Percentiles rank a stretch among this genome's conserved stretches.
Conservation (phyloP, 2,888 invertebrate genomes). For the Acanthosepion pharaonis region DNA sequence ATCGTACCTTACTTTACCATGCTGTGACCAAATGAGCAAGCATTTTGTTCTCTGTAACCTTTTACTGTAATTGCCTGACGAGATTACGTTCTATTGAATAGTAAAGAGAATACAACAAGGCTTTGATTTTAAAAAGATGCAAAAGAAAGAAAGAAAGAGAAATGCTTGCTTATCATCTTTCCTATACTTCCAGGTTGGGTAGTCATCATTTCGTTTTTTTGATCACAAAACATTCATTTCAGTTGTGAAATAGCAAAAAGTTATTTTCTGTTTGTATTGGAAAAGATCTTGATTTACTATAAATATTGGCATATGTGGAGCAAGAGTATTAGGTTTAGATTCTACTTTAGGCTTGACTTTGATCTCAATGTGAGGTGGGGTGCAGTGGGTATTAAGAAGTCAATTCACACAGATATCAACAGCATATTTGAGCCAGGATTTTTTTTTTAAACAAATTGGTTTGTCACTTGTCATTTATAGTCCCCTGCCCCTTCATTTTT, state of each 20-base stretch:
- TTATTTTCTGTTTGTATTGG: neutral
- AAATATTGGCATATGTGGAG: neutral
- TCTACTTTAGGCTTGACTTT: neutral
- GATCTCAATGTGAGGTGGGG: too few relatives aligned
- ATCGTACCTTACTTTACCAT: conserved; percentile 40
- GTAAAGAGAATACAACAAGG: too few relatives aligned
- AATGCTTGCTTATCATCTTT: neutral
- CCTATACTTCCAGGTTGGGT: neutral
- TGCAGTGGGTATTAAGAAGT: too few relatives aligned
- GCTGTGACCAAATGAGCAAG: conserved; percentile 42
- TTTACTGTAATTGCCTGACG: neutral
- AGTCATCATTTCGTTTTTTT: neutral
- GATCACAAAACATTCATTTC: conserved; percentile 33
- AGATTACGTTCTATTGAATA: neutral
- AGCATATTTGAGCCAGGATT: too few relatives aligned
- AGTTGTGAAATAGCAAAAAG: neutral
- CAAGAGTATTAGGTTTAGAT: neutral
- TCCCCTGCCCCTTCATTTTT: too few relatives aligned
- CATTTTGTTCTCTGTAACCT: conserved; percentile 8
- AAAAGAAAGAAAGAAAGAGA: neutral
- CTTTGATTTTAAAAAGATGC: neutral
- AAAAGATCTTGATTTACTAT: neutral
- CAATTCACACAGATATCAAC: too few relatives aligned
- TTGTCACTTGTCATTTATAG: too few relatives aligned
- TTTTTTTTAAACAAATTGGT: too few relatives aligned